Percentiles rank a stretch among this genome's conserved stretches.
These are phyloP conservation scores for Aleadryas rufinucha DNA, from an alignment of 2,113 vertebrate species.

Conservation along the genomic window DNA sequence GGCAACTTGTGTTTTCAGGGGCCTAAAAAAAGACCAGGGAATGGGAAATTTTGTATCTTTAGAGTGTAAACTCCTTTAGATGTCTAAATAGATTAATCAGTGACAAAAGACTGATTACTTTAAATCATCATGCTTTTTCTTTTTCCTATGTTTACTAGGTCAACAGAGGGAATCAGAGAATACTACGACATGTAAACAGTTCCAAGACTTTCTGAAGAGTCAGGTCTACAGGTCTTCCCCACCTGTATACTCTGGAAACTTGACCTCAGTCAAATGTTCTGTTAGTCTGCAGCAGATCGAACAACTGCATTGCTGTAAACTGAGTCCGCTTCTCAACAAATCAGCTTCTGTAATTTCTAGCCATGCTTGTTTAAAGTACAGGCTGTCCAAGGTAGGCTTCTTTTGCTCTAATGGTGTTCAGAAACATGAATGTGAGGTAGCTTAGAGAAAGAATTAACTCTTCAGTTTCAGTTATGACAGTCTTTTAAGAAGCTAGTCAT, in stretches of 20 bases:
- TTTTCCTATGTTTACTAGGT: not conserved
- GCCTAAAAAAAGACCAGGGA: not conserved
- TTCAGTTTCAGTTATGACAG: not conserved
- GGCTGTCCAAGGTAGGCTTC: not conserved
- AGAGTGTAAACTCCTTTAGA: not conserved
- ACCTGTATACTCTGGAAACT: not conserved
- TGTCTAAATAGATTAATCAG: not conserved
- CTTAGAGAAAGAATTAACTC: not conserved
- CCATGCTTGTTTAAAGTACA: not conserved
- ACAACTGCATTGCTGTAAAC: not conserved
- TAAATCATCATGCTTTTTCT: not conserved
- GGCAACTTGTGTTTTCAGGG: not conserved
- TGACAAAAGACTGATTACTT: not conserved
- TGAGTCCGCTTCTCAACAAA: not conserved
- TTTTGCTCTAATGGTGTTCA: not conserved
- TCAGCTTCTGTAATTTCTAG: not conserved
- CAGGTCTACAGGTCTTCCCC: not conserved
- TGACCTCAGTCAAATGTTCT: not conserved
- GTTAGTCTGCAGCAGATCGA: not conserved
- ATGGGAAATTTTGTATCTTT: not conserved
- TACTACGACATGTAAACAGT: not conserved
- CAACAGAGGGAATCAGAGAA: not conserved
- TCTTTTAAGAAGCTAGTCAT: not conserved
- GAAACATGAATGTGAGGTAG: not conserved
- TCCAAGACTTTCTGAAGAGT: not conserved